Base-by-base conservation (phyloP, 1,140 invertebrate species). In the Danaus melanippus region DNA sequence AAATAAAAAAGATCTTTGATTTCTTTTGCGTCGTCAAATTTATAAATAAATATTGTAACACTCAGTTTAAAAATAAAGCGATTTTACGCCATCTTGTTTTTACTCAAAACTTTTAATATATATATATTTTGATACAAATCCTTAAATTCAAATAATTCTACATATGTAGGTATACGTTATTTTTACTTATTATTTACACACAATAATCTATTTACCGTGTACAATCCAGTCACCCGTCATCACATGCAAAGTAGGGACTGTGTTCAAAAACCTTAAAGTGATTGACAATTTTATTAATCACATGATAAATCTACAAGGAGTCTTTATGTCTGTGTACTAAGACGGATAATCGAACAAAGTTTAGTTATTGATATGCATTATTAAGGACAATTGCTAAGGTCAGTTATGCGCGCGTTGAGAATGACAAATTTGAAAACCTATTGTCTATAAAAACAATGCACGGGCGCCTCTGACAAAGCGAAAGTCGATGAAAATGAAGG, bases 401-500 rank as follows among this genome's bases (percentile, higher is more conserved):
- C 80, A 72, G 53, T 59, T 55, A 51, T 46, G 60, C 46, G 58
- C 70, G 74, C 71, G 74, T 39, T 45, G 42, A 48, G 79, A 74
- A 85, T 85, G 51, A 50, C 54, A 81, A 83, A 75, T 60, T 46
- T 47, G 21, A 52, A 32, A 41, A 48, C 42, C 60, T 70, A 74
- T 75, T 81, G 79, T 85, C 81, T 85, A 85, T 85, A 85, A 80
- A 83, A 85, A 46, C 67, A 50, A 54, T 62, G 69, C 60, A 57
- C 64, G 17, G 50, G 61, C 58, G 65, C 67, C 60, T 21, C 39
- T 58, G 42, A 46, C 45, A 45, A 75, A 74, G 64, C 78, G 74
- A 81, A 79, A 81, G 70, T 74, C 62, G 49, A 66, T 68, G 74
- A 83, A 76, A 80, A 84, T 84, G 81, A 84, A 84, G 81, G 81